Evolutionary conservation across 2,797 vertebrate species (phyloP), one percentile per base, ranked within the genome.

Genomic region (Capromys pilorides): DNA sequence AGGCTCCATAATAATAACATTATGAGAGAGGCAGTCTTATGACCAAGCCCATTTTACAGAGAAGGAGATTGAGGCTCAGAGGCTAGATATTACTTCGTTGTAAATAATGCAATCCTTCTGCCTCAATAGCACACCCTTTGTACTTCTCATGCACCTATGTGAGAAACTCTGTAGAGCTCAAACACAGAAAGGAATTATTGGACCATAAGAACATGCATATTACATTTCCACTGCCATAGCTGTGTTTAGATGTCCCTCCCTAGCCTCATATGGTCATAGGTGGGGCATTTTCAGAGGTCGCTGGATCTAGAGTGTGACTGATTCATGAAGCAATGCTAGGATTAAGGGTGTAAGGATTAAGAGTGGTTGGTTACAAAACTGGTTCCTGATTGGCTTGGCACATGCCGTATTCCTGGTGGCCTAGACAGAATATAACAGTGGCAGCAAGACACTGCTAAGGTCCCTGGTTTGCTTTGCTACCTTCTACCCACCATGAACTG

Each of bases 121-220:
- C n/a, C n/a, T n/a, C n/a, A 57, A 18, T 12, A 36, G 26, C 28
- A 67, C 19, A 75, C 41, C 31, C 31, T 49, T 6, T 11, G 79
- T 1, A 4, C 9, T 4, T 78, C 61, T 16, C 1, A 5, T 36
- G 41, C 59, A 57, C 66, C 24, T 1, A 0, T 4, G 62, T 2
- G 5, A 73, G 61, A 59, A 78, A 18, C 21, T 86, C 59, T 64
- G 49, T 26, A 33, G 54, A 84, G 64, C 61, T 71, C 39, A 69
- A 3, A 13, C n/a, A 16, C 10, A 9, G 69, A 10, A 0, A 33
- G 49, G 69, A 41, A 67, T 49, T 7, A 2, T 9, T 2, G n/a
- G 41, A 62, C 67, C 39, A 1, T 33, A 0, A 66, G 45, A 81
- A 45, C 5, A 18, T 7, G 9, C 9, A 14, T 19, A 54, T 69